A percentile compares a stretch with the other conserved stretches of the same genome.
These are phyloP conservation scores for Hippocampus zosterae DNA, from an alignment of 2,113 vertebrate species.

Conservation along the genomic window DNA sequence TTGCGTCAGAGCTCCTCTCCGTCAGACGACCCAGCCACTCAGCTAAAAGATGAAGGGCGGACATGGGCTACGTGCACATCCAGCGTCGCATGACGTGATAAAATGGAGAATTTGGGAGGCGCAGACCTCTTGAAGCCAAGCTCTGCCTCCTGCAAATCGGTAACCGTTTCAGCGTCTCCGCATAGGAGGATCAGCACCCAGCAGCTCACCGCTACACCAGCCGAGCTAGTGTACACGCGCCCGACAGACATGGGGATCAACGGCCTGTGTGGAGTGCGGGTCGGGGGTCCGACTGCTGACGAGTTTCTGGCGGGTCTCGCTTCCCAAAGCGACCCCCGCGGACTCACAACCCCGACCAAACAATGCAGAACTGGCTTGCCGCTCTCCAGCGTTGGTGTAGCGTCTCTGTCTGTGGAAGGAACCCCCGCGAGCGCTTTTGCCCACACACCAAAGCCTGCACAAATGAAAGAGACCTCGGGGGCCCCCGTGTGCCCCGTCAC, in stretches of 20 bases:
- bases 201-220: slow-evolving; percentile 12
- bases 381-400: slow-evolving; percentile 44
- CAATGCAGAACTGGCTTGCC: slow-evolving; percentile 58
- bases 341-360: slow-evolving; percentile 51
- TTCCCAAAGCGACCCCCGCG: slow-evolving; percentile 57
- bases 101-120: slow-evolving; percentile 75
- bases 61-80: slow-evolving; percentile 73
- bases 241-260: slow-evolving; percentile 68
- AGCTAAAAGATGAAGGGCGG: slow-evolving; percentile 71
- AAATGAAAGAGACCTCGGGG: slow-evolving; percentile 31
- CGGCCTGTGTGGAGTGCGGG: slow-evolving; percentile 44
- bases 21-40: slow-evolving; percentile 45
- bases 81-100: slow-evolving; percentile 62
- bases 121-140: slow-evolving; percentile 63
- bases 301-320: slow-evolving; percentile 61
- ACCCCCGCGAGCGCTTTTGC: slow-evolving; percentile 46
- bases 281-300: slow-evolving; percentile 51
- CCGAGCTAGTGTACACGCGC: slow-evolving; percentile 26
- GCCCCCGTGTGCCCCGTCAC: slow-evolving; percentile 18
- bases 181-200: slow-evolving; percentile 37
- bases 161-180: slow-evolving; percentile 21
- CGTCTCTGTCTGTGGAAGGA: slow-evolving; percentile 55
- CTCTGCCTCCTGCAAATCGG: slow-evolving; percentile 33
- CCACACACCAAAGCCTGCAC: slow-evolving; percentile 47
- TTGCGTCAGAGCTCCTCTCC: slow-evolving; percentile 29